A percentile compares a stretch with the other conserved stretches of the same genome.
These are phyloP conservation scores for Smutsia temminckii DNA, from an alignment of 2,797 vertebrate species.

Conservation along the genomic window DNA sequence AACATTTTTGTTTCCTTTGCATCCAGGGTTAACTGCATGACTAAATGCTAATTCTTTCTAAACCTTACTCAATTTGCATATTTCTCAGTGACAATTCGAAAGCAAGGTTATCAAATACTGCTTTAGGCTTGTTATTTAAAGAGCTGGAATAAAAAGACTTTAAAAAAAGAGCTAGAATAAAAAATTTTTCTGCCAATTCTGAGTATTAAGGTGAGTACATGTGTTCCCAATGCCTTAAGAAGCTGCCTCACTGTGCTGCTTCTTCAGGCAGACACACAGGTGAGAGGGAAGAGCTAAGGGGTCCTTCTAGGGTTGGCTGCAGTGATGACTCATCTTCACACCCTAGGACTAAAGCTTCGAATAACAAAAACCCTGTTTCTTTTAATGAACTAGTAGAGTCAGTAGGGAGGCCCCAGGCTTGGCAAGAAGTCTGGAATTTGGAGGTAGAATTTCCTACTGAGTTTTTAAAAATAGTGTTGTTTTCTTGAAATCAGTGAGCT, in stretches of 20 bases:
- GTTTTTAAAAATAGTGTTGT: neutral
- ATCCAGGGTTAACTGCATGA: neutral
- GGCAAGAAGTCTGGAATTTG: constrained; percentile 48
- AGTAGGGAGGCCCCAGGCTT: neutral
- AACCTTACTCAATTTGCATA: neutral
- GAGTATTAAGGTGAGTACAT: neutral
- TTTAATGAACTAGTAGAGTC: constrained; percentile 17
- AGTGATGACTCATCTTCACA: neutral
- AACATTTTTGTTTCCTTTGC: neutral
- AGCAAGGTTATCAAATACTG: neutral
- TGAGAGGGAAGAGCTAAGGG: neutral
- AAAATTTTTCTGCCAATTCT: neutral
- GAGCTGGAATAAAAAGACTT: neutral
- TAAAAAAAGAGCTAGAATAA: neutral
- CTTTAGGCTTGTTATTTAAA: constrained; percentile 18
- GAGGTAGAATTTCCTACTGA: neutral
- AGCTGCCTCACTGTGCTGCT: rapidly evolving
- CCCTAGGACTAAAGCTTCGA: neutral
- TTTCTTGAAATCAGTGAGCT: constrained; percentile 11
- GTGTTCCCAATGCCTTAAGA: neutral
- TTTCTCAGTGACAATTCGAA: neutral
- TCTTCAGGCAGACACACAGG: too few species aligned
- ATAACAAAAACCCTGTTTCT: neutral
- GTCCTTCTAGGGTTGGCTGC: neutral
- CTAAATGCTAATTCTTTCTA: neutral